phyloP scores from a whole-genome alignment of 1,140 invertebrate species.

The Ganaspis sp. region DNA sequence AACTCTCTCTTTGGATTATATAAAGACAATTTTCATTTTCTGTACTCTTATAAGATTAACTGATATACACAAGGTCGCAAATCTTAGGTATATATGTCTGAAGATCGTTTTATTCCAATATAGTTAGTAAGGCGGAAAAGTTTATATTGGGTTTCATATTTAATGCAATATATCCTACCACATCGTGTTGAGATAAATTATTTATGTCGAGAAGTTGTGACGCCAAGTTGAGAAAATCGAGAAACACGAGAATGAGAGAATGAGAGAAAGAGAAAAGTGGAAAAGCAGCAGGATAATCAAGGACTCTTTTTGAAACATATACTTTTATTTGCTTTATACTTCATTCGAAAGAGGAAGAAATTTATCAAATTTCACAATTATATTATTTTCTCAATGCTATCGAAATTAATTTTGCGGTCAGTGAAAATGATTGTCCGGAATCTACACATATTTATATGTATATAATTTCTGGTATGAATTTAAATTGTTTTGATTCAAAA shows the following conservation, averaged over 20 bases:
- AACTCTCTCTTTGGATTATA: too few species aligned
- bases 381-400: too few species aligned
- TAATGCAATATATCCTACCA: constrained; percentile 61
- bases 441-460: too few species aligned
- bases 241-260: constrained; percentile 20
- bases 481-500: too few species aligned
- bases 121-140: constrained; percentile 48
- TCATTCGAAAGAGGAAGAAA: too few species aligned
- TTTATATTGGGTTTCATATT: constrained; percentile 72
- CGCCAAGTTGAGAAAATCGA: constrained; percentile 35
- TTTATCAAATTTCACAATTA: too few species aligned
- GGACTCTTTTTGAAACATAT: background rate
- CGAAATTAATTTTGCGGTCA: too few species aligned
- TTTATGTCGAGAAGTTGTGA: constrained; percentile 60
- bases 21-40: background rate
- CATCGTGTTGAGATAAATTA: constrained; percentile 61
- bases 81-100: background rate
- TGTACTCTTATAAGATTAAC: background rate
- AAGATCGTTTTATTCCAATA: constrained; percentile 13
- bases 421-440: too few species aligned
- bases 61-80: background rate
- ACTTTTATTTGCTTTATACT: too few species aligned
- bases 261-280: constrained; percentile 30
- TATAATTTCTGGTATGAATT: too few species aligned
- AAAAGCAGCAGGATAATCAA: background rate